Conservation (phyloP, 2,797 vertebrate species). For the Ambastaia sidthimunki region DNA sequence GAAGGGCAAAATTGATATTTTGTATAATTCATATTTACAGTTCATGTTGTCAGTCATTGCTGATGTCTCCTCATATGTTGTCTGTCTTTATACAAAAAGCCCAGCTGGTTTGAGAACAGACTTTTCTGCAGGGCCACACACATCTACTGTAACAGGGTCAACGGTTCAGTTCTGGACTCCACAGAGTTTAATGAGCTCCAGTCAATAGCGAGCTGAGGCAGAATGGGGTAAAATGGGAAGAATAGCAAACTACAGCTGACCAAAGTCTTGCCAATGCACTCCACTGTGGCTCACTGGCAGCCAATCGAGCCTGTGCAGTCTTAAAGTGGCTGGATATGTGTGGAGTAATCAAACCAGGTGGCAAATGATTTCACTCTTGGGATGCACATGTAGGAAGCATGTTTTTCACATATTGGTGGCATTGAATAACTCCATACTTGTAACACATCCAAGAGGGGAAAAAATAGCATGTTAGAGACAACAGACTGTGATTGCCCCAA, state of each 20-base stretch:
- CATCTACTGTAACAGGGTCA: conserved; percentile 23
- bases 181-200: conserved; percentile 28
- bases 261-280: conserved; percentile 32
- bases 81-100: background rate
- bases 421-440: background rate
- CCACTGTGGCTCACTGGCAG: conserved; percentile 14
- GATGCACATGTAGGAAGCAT: conserved; percentile 2
- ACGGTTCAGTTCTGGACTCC: conserved; percentile 28
- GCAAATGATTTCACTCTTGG: conserved; percentile 10
- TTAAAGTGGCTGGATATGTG: conserved; percentile 9
- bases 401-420: background rate
- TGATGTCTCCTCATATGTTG: background rate
- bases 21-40: background rate
- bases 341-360: conserved; percentile 25
- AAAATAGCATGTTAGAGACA: conserved; percentile 20
- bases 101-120: conserved; percentile 8
- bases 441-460: background rate
- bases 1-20: background rate
- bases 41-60: background rate
- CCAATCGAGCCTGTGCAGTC: conserved; percentile 9
- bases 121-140: conserved; percentile 22
- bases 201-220: conserved; percentile 7
- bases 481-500: conserved; percentile 33
- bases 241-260: conserved; percentile 47
- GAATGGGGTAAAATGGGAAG: conserved; percentile 23